Evolutionary conservation across 1,140 invertebrate species (phyloP).

Genomic region (Bombus difficillimus): DNA sequence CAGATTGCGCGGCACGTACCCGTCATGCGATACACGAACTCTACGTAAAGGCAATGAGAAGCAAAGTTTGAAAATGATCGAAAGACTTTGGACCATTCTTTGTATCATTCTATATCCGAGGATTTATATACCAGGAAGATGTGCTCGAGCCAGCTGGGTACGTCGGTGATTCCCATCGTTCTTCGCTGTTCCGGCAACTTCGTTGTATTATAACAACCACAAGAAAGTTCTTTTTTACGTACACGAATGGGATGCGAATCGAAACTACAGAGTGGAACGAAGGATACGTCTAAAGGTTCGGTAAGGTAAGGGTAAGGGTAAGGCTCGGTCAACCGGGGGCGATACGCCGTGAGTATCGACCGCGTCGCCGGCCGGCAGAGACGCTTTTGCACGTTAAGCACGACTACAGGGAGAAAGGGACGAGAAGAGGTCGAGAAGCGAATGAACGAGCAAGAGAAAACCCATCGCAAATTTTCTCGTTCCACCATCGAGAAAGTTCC

Average conservation of each 20-base stretch:
- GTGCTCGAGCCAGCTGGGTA: slow-evolving; percentile 20
- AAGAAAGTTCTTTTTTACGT: neutral
- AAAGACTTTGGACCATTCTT: neutral
- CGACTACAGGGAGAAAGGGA: slow-evolving; percentile 23
- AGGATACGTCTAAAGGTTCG: slow-evolving; percentile 44
- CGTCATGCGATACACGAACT: slow-evolving; percentile 11
- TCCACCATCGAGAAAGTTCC: neutral
- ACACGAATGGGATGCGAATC: neutral
- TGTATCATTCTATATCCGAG: neutral
- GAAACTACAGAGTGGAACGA: neutral
- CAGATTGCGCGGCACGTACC: slow-evolving; percentile 15
- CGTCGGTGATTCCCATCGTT: slow-evolving; percentile 14
- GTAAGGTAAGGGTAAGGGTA: slow-evolving; percentile 57
- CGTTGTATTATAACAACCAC: neutral
- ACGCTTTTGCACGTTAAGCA: slow-evolving; percentile 69
- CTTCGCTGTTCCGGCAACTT: neutral
- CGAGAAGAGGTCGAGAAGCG: slow-evolving; percentile 6
- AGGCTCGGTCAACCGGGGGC: slow-evolving; percentile 66
- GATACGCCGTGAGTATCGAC: slow-evolving; percentile 77
- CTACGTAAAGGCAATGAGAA: neutral
- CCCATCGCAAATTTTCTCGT: slow-evolving; percentile 9
- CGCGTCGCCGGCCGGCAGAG: slow-evolving; percentile 72
- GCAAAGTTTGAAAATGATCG: neutral
- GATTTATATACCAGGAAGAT: neutral
- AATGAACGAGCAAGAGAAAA: neutral